Evolutionary conservation across 2,888 invertebrate species (phyloP).

Genomic region (Ctena decussata): DNA sequence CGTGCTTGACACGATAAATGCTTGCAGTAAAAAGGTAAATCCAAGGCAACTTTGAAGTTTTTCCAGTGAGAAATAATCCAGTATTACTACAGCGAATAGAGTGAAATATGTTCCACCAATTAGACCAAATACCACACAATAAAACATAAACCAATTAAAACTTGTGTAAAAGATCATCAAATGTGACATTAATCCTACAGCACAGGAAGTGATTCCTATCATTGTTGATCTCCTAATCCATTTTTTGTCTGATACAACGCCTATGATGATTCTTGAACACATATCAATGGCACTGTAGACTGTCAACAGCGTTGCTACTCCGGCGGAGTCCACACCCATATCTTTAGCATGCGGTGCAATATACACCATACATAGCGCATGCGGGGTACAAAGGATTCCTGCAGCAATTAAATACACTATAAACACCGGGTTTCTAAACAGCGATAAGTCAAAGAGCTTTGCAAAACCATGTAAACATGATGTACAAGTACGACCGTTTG

Average conservation of each 20-base stretch:
- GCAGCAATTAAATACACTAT: slow-evolving; percentile 26
- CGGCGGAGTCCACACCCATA: slow-evolving; percentile 28
- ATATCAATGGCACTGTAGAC: slow-evolving; percentile 51
- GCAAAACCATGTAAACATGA: neutral
- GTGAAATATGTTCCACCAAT: slow-evolving; percentile 67
- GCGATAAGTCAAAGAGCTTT: slow-evolving; percentile 32
- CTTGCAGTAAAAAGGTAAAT: slow-evolving; percentile 62
- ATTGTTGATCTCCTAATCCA: slow-evolving; percentile 42
- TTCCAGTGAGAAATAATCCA: slow-evolving; percentile 67
- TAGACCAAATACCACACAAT: slow-evolving; percentile 63
- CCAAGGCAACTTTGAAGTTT: slow-evolving; percentile 64
- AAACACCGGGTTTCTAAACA: slow-evolving; percentile 57
- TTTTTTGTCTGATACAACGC: slow-evolving; percentile 40
- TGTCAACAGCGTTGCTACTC: slow-evolving; percentile 47
- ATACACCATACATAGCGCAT: slow-evolving; percentile 46
- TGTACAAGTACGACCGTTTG: neutral
- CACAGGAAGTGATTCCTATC: slow-evolving; percentile 26
- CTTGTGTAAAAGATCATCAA: slow-evolving; percentile 50
- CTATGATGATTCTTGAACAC: slow-evolving; percentile 40
- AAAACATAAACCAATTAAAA: slow-evolving; percentile 57
- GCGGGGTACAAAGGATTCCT: slow-evolving; percentile 40
- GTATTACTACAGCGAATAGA: slow-evolving; percentile 65
- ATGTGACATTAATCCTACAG: slow-evolving; percentile 24
- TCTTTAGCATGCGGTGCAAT: slow-evolving; percentile 61
- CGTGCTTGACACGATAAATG: slow-evolving; percentile 49